Evolutionary conservation across 2,113 vertebrate genomes (phyloP).

Genomic region (Oreotragus oreotragus): DNA sequence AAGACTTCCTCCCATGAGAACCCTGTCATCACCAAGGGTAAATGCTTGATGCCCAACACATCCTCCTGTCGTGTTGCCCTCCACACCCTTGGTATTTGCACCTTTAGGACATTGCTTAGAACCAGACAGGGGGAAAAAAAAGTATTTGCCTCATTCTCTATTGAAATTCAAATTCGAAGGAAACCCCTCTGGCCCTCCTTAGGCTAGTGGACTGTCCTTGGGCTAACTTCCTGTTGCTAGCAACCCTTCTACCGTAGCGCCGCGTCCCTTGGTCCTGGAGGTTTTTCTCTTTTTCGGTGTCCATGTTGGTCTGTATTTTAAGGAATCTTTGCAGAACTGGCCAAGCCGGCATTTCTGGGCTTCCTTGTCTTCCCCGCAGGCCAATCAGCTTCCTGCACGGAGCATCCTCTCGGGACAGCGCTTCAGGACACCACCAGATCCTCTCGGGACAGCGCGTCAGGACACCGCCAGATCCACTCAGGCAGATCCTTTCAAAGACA

Average conservation of each 20-base stretch:
- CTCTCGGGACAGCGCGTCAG: neutral
- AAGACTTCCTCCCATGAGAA: accelerated
- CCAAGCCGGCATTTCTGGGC: neutral
- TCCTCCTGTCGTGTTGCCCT: neutral
- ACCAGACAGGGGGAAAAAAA: neutral
- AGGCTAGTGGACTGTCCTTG: neutral
- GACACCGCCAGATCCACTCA: neutral
- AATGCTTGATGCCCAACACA: neutral
- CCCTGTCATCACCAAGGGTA: neutral
- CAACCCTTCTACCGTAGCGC: neutral
- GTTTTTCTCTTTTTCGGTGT: neutral
- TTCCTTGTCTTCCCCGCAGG: neutral
- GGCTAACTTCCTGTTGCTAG: neutral
- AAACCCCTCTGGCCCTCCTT: neutral
- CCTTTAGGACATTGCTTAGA: neutral
- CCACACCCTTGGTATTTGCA: neutral
- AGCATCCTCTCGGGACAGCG: neutral
- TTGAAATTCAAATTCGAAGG: neutral
- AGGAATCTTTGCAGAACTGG: neutral
- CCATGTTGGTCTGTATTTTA: neutral
- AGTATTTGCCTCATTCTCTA: neutral
- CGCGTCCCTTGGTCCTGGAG: neutral
- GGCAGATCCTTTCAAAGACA: neutral
- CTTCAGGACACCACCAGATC: neutral
- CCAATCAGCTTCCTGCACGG: neutral